phyloP scores from a whole-genome alignment of 2,113 vertebrate species.

The Psilopsiagon aymara region DNA sequence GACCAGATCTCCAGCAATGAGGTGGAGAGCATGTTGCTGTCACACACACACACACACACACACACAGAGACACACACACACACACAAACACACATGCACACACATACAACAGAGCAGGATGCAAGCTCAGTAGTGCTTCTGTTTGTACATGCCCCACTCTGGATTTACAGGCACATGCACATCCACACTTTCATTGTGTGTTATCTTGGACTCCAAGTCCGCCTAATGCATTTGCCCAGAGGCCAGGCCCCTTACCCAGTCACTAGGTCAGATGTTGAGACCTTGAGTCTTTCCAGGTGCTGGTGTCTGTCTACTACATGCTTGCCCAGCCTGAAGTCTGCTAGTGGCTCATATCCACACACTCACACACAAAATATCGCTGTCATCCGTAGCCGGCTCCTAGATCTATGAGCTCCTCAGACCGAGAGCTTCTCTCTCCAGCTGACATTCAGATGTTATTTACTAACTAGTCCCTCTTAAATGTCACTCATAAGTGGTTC shows the following conservation, averaged over 20 bases:
- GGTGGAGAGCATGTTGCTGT: neutral
- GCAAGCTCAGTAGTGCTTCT: neutral
- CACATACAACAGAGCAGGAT: neutral
- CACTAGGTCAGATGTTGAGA: neutral
- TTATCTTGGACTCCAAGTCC: neutral
- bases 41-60: too few species aligned
- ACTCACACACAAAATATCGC: neutral
- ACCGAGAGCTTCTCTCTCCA: neutral
- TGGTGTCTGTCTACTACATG: neutral
- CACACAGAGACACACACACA: too few species aligned
- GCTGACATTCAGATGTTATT: neutral
- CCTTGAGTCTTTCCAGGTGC: neutral
- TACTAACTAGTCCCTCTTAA: neutral
- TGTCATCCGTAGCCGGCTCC: neutral
- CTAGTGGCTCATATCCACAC: neutral
- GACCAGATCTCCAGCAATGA: neutral
- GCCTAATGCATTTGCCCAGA: neutral
- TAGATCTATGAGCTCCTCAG: neutral
- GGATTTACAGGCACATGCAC: neutral
- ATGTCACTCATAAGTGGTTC: neutral
- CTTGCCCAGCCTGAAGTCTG: neutral
- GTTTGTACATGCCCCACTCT: accelerated
- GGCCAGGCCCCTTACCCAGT: neutral
- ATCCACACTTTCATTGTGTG: neutral
- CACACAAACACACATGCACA: too few species aligned